Evolutionary conservation across 1,140 invertebrate genomes (phyloP), one percentile per base, ranked within the genome.

Genomic region (Phortica variegata): DNA sequence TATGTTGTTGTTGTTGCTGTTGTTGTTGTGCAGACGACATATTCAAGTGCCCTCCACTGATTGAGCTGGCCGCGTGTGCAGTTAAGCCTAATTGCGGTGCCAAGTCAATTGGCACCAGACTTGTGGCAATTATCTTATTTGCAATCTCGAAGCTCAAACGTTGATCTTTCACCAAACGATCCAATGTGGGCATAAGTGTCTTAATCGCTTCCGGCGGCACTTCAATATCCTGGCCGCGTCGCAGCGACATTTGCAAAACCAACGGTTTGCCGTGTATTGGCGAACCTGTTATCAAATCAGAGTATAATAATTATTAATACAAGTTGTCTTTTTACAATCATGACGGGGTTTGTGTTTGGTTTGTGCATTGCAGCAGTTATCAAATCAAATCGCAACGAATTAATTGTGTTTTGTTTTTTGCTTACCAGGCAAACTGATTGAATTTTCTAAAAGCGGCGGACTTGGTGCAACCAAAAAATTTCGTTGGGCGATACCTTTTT

Each of bases 251-350:
- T 43, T 68, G 58, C 38, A 61, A 7, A 6, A 53, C 56, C 36
- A 58, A 60, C 0, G 60, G 65, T 32, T 74, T 74, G 15, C 61
- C 59, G 54, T 87, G 86, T 44, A 85, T 85, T n/a, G 86, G 86
- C 8, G 85, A 87, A 37, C 84, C 86, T 81, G 72, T 49, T 65
- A n/a, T n/a, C n/a, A n/a, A n/a, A n/a, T n/a, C n/a, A n/a, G n/a
- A n/a, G n/a, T n/a, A n/a, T n/a, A n/a, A n/a, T n/a, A n/a, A n/a
- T n/a, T n/a, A n/a, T n/a, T n/a, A n/a, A n/a, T n/a, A n/a, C n/a
- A n/a, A n/a, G n/a, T n/a, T n/a, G n/a, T n/a, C n/a, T n/a, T n/a
- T n/a, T 16, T 8, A 18, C 19, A n/a, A 43, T 21, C 23, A n/a
- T 34, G 17, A 43, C 31, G 3, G 47, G 20, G 21, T 26, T 32